phyloP scores from a whole-genome alignment of 2,113 vertebrate species.

The Pterocles burchelli region DNA sequence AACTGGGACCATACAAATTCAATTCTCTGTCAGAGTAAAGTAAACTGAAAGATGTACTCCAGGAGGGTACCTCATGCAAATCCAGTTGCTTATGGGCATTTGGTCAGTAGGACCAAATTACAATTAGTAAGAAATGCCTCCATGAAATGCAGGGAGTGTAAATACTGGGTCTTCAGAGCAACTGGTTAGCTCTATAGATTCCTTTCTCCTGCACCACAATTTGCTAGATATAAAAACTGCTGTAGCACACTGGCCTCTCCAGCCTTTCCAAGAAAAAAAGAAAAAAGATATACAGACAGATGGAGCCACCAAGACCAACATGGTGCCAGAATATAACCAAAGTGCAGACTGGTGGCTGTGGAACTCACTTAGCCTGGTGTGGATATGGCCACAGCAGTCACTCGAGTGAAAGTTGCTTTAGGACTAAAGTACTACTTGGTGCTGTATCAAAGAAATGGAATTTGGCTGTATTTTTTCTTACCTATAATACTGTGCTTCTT shows the following conservation, averaged over 20 bases:
- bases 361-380: neutral
- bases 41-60: neutral
- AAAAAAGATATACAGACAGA: neutral
- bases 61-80: neutral
- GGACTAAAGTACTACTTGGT: neutral
- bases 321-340: neutral
- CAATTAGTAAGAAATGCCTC: neutral
- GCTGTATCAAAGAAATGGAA: neutral
- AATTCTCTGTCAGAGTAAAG: neutral
- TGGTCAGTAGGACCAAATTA: neutral
- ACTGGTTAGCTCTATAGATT: neutral
- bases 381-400: neutral
- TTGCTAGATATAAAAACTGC: neutral
- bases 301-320: neutral
- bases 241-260: neutral
- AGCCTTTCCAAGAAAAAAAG: neutral
- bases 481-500: neutral
- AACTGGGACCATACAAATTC: neutral
- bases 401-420: neutral
- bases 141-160: neutral
- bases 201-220: neutral
- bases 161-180: neutral
- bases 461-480: neutral
- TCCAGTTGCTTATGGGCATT: neutral
- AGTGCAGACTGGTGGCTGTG: neutral